A percentile compares a stretch with the other conserved stretches of the same genome.
Conservation (phyloP, 2,113 vertebrate genomes). For the Spea multiplicata region DNA sequence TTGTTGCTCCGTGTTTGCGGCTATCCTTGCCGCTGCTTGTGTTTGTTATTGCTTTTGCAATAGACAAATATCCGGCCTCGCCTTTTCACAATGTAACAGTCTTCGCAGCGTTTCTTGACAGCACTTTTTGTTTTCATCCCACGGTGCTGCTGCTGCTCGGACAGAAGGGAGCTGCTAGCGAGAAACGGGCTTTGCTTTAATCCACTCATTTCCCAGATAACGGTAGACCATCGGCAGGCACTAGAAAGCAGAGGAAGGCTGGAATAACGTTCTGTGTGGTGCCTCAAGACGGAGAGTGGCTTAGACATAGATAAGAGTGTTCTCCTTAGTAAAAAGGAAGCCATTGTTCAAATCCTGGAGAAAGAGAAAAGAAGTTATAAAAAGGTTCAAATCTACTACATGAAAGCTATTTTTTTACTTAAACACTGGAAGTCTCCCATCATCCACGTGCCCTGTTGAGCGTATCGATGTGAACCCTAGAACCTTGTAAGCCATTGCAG, state of each 20-base stretch:
- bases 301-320: slow-evolving; percentile 52
- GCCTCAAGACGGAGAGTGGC: slow-evolving; percentile 54
- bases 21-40: slow-evolving; percentile 81
- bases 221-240: slow-evolving; percentile 52
- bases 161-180: slow-evolving; percentile 23
- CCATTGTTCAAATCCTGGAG: slow-evolving; percentile 59
- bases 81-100: slow-evolving; percentile 82
- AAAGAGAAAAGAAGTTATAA: neutral
- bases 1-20: neutral
- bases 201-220: slow-evolving; percentile 37
- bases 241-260: slow-evolving; percentile 43
- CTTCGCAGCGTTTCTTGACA: slow-evolving; percentile 80
- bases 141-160: slow-evolving; percentile 50
- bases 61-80: slow-evolving; percentile 73
- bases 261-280: slow-evolving; percentile 16
- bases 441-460: too few species aligned
- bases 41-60: slow-evolving; percentile 80
- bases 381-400: too few species aligned
- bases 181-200: slow-evolving; percentile 54
- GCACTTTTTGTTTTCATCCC: slow-evolving; percentile 82
- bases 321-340: slow-evolving; percentile 55
- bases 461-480: too few species aligned
- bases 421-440: too few species aligned
- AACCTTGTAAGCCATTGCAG: too few species aligned
- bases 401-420: too few species aligned